A percentile compares a stretch with the other conserved stretches of the same genome.
Evolutionary conservation across 2,113 vertebrate species (phyloP).

Genomic region (Pseudois nayaur): DNA sequence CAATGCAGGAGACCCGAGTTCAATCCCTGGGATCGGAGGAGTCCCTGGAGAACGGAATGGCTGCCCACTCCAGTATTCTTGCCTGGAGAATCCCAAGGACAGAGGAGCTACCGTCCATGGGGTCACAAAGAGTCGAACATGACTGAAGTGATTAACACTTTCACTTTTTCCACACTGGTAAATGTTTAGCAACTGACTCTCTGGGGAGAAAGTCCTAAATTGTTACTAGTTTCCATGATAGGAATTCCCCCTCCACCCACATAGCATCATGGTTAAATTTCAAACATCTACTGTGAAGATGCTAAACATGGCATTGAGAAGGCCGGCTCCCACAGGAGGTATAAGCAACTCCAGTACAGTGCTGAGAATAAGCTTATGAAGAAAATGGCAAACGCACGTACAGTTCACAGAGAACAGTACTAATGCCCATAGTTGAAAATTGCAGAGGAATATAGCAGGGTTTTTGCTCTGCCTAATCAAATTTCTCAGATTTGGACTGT

Average conservation of each 20-base stretch:
- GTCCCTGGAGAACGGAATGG: background rate
- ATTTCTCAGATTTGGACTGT: background rate
- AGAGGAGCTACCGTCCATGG: background rate
- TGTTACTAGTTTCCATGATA: background rate
- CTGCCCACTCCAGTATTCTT: background rate
- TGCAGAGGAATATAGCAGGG: background rate
- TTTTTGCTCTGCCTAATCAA: background rate
- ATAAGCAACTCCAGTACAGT: background rate
- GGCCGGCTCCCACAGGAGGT: background rate
- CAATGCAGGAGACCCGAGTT: background rate
- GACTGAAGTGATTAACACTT: background rate
- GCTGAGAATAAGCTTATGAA: background rate
- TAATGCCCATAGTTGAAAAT: background rate
- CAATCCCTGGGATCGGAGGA: background rate
- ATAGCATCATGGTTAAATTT: background rate
- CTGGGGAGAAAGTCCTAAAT: too few relatives aligned
- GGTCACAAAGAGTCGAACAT: background rate
- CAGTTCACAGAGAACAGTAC: background rate
- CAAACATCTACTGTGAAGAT: background rate
- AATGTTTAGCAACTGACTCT: background rate
- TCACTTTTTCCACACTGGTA: background rate
- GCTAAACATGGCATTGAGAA: background rate
- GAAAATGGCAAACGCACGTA: background rate
- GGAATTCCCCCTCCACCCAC: background rate
- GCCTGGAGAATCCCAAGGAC: background rate